Conservation (phyloP, 2,113 vertebrate species). For the Channa maculata region DNA sequence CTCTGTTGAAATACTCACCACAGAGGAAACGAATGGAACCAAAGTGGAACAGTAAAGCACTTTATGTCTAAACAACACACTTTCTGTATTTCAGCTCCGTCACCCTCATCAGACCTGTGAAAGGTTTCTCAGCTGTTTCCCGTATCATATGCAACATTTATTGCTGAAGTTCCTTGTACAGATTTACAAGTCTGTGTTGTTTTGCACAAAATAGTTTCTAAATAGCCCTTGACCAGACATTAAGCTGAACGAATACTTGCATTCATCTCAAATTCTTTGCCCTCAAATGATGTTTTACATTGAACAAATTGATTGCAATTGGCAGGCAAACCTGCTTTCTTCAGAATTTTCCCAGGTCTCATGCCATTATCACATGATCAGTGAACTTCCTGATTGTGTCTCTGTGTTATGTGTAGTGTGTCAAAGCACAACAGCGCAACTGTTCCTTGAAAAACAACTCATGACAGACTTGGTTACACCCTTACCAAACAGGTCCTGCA, state of each 20-base stretch:
- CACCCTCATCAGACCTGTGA: background rate
- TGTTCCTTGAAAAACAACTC: conserved; percentile 34
- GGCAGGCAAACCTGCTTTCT: conserved; percentile 20
- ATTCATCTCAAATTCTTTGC: conserved; percentile 49
- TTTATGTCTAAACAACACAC: background rate
- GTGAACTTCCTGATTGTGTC: background rate
- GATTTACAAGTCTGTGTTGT: conserved; percentile 10
- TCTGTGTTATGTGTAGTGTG: background rate
- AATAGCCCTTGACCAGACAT: conserved; percentile 35
- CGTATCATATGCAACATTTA: conserved; percentile 3
- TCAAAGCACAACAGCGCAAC: conserved; percentile 7
- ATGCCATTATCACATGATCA: conserved; percentile 35
- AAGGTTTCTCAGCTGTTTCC: background rate
- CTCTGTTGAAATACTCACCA: background rate
- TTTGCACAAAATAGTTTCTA: conserved; percentile 19
- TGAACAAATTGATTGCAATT: background rate
- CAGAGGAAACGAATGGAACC: background rate
- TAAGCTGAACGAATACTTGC: conserved; percentile 50
- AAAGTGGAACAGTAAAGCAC: background rate
- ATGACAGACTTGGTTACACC: conserved; percentile 31
- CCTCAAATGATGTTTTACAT: conserved; percentile 1
- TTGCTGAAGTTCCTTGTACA: background rate
- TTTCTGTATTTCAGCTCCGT: background rate
- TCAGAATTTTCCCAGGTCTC: background rate
- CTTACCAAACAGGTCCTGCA: conserved; percentile 32